Evolutionary conservation across 35 echinoderm and acorn worm genomes (phyloP).

Genomic region (Chiridota heheva): DNA sequence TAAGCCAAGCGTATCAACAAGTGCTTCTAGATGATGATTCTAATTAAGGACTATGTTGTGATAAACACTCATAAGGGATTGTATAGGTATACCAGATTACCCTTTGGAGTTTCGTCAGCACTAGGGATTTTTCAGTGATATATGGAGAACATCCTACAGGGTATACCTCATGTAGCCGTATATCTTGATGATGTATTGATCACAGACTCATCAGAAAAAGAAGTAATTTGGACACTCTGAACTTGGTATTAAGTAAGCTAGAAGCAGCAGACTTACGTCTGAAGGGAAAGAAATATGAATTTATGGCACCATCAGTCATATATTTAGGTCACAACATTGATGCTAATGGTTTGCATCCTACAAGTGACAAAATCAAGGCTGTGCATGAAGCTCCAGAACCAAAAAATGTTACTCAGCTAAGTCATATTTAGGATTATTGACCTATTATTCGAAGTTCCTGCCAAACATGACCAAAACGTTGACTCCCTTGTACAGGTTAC

Average conservation of each 20-base stretch:
- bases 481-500: conserved; percentile 15
- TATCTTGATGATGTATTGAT: conserved; percentile 63
- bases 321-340: conserved; percentile 52
- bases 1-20: conserved; percentile 53
- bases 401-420: conserved; percentile 47
- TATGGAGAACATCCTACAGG: conserved; percentile 52
- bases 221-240: conserved; percentile 36
- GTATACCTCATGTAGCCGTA: conserved; percentile 14
- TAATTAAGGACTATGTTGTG: conserved; percentile 28
- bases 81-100: conserved; percentile 39
- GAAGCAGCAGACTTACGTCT: conserved; percentile 6
- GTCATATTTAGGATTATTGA: conserved; percentile 8
- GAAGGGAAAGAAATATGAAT: conserved; percentile 28
- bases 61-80: conserved; percentile 61
- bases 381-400: conserved; percentile 14
- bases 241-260: conserved; percentile 13
- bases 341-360: conserved; percentile 24
- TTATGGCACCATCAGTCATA: conserved; percentile 31
- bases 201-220: background rate
- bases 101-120: conserved; percentile 57
- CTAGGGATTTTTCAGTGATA: conserved; percentile 57
- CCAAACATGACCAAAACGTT: conserved; percentile 1
- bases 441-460: conserved; percentile 39
- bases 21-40: conserved; percentile 34
- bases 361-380: conserved; percentile 13